These are phyloP conservation scores for Watsonalla binaria DNA, from an alignment of 2,888 invertebrate species.

Conservation along the genomic window DNA sequence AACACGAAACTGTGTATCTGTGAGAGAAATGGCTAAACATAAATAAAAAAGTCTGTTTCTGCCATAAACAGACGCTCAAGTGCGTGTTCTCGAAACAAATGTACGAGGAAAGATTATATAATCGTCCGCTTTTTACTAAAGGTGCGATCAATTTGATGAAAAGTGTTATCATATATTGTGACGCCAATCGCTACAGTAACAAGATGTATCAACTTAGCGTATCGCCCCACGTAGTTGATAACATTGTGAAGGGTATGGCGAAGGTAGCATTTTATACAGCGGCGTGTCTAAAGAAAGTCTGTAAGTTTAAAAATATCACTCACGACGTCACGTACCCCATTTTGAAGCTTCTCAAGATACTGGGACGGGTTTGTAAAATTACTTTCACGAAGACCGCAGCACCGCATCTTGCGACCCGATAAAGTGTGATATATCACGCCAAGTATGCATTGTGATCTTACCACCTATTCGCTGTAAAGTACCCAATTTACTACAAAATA, in stretches of 20 bases:
- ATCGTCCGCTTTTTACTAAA: too few species aligned
- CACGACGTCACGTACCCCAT: constrained; percentile 34
- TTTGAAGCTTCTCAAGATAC: constrained; percentile 35
- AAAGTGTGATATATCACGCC: constrained; percentile 53
- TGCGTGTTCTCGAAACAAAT: too few species aligned
- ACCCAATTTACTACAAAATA: constrained; percentile 48
- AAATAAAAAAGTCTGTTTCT: too few species aligned
- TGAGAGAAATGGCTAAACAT: too few species aligned
- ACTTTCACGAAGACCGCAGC: constrained; percentile 36
- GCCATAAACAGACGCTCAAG: too few species aligned
- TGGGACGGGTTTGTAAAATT: constrained; percentile 39
- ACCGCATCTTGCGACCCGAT: constrained; percentile 38
- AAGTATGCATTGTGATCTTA: constrained; percentile 48
- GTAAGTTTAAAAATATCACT: constrained; percentile 38
- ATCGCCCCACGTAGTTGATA: constrained; percentile 3
- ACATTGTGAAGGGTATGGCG: constrained; percentile 5
- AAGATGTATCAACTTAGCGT: background rate
- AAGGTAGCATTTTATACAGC: too few species aligned
- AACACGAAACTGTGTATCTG: too few species aligned
- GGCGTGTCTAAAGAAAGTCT: constrained; percentile 25
- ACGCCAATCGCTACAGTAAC: too few species aligned
- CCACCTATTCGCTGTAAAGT: constrained; percentile 39
- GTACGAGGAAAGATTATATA: too few species aligned
- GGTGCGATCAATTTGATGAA: too few species aligned
- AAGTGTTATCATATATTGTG: too few species aligned